These are phyloP conservation scores for Blastobasis lacticolella DNA, from an alignment of 2,888 invertebrate species.

Conservation along the genomic window DNA sequence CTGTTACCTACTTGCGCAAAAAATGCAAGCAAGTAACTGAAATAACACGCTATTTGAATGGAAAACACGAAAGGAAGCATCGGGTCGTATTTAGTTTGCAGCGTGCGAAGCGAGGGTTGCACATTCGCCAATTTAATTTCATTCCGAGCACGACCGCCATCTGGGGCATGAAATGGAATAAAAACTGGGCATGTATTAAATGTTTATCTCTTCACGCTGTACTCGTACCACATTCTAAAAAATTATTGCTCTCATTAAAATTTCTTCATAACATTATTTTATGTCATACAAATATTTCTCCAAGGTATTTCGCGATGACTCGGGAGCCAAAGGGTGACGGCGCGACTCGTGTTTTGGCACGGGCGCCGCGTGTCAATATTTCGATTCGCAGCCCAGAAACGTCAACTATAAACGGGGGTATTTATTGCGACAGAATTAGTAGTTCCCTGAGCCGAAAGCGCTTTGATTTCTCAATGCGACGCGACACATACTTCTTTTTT, in stretches of 20 bases:
- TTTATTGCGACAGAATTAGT: conserved; percentile 65
- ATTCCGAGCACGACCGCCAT: conserved; percentile 28
- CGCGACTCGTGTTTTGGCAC: conserved; percentile 53
- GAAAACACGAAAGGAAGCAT: too few species aligned
- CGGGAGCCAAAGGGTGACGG: conserved; percentile 10
- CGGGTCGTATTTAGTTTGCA: too few species aligned
- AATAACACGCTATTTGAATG: too few species aligned
- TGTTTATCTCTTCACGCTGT: conserved; percentile 1
- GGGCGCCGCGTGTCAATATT: conserved; percentile 56
- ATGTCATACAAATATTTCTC: too few species aligned
- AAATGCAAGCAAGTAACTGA: too few species aligned
- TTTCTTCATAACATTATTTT: too few species aligned
- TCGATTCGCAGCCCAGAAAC: conserved; percentile 64
- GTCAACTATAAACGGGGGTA: conserved; percentile 57
- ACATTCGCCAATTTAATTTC: conserved; percentile 47
- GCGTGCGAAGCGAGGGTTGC: conserved; percentile 19
- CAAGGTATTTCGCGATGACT: too few species aligned
- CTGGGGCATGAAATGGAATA: conserved; percentile 32
- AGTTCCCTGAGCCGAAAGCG: conserved; percentile 42
- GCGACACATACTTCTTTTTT: conserved; percentile 9
- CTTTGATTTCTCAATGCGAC: conserved; percentile 30
- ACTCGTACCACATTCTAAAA: too few species aligned
- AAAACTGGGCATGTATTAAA: conserved; percentile 17
- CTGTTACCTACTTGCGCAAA: too few species aligned
- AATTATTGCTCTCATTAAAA: too few species aligned